Percentiles rank a stretch among this genome's conserved stretches.
Evolutionary conservation across 2,888 invertebrate species (phyloP).

Genomic region (Orthonychiurus folsomi): DNA sequence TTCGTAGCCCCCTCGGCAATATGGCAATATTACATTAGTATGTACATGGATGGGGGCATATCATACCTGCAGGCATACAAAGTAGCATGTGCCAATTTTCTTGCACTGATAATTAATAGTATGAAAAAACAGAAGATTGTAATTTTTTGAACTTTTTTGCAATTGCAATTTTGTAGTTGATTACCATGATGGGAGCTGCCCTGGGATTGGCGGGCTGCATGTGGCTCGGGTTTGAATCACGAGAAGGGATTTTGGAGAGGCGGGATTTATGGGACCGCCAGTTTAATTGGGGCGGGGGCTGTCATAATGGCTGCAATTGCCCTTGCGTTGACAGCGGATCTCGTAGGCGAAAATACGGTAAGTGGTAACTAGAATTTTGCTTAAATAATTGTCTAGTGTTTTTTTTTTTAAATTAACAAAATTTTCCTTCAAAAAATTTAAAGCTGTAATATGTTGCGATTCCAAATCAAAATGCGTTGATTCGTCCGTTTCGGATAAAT

Average conservation of each 20-base stretch:
- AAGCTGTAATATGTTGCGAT: no score
- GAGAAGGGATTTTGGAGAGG: conserved; percentile 23
- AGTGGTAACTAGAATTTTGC: not conserved
- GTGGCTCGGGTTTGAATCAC: conserved; percentile 28
- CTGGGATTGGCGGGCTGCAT: conserved; percentile 28
- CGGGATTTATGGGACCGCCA: conserved; percentile 36
- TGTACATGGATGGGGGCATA: no score
- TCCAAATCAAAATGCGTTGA: no score
- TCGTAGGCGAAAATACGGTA: conserved; percentile 40
- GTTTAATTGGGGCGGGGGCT: conserved; percentile 37
- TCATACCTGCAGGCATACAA: no score
- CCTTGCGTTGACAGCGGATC: conserved; percentile 40
- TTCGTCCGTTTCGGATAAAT: no score
- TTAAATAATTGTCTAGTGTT: not conserved
- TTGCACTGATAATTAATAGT: no score
- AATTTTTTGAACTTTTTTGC: not conserved
- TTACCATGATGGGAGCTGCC: conserved; percentile 37
- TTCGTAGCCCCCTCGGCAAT: no score
- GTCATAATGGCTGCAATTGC: conserved; percentile 37
- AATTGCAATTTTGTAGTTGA: conserved; percentile 8
- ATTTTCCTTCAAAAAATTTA: no score
- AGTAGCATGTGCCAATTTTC: no score
- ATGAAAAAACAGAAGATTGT: no score
- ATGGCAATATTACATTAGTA: no score
- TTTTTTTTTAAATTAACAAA: not conserved